These are phyloP conservation scores for Mamestra configurata DNA, from an alignment of 1,140 invertebrate genomes.

Conservation along the genomic window DNA sequence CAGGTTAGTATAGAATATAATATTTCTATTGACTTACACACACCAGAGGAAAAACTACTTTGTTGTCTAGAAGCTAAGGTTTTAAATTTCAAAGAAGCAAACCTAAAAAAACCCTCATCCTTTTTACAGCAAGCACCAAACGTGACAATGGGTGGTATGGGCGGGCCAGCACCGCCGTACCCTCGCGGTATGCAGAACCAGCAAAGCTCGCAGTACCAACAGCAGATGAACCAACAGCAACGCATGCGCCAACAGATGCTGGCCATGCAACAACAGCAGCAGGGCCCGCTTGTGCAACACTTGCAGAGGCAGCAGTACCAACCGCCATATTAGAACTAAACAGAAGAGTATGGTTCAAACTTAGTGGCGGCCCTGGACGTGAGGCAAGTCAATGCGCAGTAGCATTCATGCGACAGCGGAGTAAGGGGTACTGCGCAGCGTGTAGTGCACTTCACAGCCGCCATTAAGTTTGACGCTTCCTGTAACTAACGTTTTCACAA, in stretches of 20 bases:
- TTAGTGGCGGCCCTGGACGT: too few species aligned
- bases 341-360: too few species aligned
- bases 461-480: background rate
- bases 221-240: conserved; percentile 88
- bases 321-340: conserved; percentile 86
- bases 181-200: conserved; percentile 85
- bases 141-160: conserved; percentile 91
- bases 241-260: conserved; percentile 89
- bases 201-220: conserved; percentile 89
- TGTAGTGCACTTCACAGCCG: too few species aligned
- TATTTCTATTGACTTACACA: too few species aligned
- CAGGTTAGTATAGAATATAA: conserved; percentile 73
- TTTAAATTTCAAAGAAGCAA: background rate
- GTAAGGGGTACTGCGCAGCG: too few species aligned
- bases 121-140: conserved; percentile 88
- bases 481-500: background rate
- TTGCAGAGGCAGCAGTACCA: conserved; percentile 87
- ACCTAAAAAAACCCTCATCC: background rate
- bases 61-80: too few species aligned
- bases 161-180: conserved; percentile 90
- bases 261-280: conserved; percentile 88
- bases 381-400: too few species aligned
- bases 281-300: conserved; percentile 86
- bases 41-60: too few species aligned
- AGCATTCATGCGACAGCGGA: too few species aligned